Evolutionary conservation across 2,797 vertebrate species (phyloP).

Genomic region (Balearica regulorum): DNA sequence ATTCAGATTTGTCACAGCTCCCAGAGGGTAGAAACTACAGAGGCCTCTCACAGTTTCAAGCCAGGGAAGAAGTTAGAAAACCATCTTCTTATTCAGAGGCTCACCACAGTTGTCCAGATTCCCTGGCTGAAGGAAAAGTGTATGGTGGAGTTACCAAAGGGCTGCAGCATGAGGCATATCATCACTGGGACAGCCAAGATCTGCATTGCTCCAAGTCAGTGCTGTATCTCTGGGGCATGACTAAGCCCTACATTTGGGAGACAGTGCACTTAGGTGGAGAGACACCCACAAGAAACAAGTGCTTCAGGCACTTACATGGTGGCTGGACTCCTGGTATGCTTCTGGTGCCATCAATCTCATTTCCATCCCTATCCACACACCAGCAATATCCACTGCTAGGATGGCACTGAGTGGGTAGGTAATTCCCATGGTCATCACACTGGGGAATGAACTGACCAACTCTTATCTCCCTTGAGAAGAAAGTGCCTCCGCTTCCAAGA

Average conservation of each 20-base stretch:
- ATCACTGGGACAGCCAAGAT: not conserved
- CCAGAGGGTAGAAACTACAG: not conserved
- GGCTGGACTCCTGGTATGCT: conserved; percentile 78
- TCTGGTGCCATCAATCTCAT: conserved; percentile 85
- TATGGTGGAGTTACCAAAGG: not conserved
- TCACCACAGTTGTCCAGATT: not conserved
- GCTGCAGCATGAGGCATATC: not conserved
- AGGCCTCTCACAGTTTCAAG: not conserved
- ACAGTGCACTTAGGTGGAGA: not conserved
- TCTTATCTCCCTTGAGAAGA: conserved; percentile 63
- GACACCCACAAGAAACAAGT: not conserved
- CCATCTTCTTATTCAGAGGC: not conserved
- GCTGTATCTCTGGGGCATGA: not conserved
- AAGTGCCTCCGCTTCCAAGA: conserved; percentile 27
- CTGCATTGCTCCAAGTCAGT: not conserved
- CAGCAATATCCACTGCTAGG: conserved; percentile 85
- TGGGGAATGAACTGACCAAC: conserved; percentile 79
- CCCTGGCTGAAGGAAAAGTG: not conserved
- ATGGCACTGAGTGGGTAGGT: conserved; percentile 87
- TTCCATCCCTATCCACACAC: conserved; percentile 88
- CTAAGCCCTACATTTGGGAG: not conserved
- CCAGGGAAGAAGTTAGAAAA: not conserved
- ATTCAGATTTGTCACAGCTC: not conserved
- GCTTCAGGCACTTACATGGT: conserved; percentile 82
- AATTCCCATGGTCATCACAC: conserved; percentile 86